Percentiles rank a stretch among this genome's conserved stretches.
Conservation (phyloP, 2,888 invertebrate genomes). For the Epinotia bilunana region DNA sequence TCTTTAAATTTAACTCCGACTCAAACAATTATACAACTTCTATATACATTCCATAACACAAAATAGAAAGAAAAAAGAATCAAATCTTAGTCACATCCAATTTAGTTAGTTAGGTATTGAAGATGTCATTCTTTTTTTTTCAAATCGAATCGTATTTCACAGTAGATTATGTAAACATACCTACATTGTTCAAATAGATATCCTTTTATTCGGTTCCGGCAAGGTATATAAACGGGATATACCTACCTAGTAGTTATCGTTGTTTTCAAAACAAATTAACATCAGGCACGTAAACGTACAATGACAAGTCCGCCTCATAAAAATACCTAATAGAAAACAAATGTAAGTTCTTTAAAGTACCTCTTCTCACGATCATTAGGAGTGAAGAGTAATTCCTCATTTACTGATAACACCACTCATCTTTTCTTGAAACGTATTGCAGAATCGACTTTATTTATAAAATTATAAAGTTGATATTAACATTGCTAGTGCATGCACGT, state of each 20-base stretch:
- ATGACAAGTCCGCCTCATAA: background rate
- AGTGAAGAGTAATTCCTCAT: slow-evolving; percentile 58
- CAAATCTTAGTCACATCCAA: no score
- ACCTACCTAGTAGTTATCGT: background rate
- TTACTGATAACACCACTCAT: slow-evolving; percentile 14
- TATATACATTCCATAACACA: no score
- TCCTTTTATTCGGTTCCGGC: no score
- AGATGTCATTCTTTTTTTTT: no score
- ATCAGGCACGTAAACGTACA: background rate
- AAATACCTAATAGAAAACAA: slow-evolving; percentile 36
- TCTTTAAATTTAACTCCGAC: no score
- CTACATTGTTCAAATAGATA: no score
- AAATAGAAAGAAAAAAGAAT: no score
- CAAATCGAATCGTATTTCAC: no score
- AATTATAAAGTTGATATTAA: background rate
- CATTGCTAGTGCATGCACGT: background rate
- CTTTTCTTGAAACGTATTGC: background rate
- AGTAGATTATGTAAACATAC: no score
- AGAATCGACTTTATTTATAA: background rate
- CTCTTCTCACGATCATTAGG: slow-evolving; percentile 64
- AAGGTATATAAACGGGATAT: no score
- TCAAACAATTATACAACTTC: no score
- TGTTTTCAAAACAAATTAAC: background rate
- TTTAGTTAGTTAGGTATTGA: no score
- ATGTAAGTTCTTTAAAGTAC: slow-evolving; percentile 36